Base-by-base conservation (phyloP, 2,797 vertebrate genomes). In the Acipenser oxyrinchus region DNA sequence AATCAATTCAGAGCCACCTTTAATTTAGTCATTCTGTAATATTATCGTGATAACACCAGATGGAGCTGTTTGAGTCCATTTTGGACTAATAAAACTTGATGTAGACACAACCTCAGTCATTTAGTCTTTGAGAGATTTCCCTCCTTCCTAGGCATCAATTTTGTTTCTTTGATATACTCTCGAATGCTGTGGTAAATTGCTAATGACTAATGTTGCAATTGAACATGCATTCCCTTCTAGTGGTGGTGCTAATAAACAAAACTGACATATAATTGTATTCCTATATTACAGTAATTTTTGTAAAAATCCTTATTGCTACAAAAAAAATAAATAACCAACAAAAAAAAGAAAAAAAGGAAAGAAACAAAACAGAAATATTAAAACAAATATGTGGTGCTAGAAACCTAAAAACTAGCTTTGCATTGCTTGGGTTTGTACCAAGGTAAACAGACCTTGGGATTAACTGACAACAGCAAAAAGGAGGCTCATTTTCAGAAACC, bases 381-480 rank as follows among this genome's bases (percentile, higher is more conserved):
- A 13, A 2, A 13, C 12, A 58, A 11, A 58, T n/a, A 13, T 11
- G 55, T n/a, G 11, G 55, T n/a, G 12, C 11, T 12, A 58, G 11
- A 12, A 58, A n/a, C 11, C 12, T 53, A 12, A 53, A 53, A 37
- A 55, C 51, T 12, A 48, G 10, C n/a, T 66, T 37, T 49, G 48
- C 23, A 13, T 15, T 53, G 57, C 69, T 73, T 82, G 74, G 77
- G 81, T 73, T 75, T 3, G 12, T 69, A 76, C 81, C 73, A 81
- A 88, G 83, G 84, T 90, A 89, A 88, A 90, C 85, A 82, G 76
- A 81, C 72, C 23, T 60, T 72, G 68, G 87, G 87, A 92, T 90
- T 88, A 90, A 87, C 86, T 73, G 63, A 78, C 81, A 87, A 78
- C 70, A 76, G 71, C 78, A 82, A 71, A 72, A 77, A 69, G 72